Evolutionary conservation across 2,888 invertebrate species (phyloP).

Genomic region (Ectemnius lituratus): DNA sequence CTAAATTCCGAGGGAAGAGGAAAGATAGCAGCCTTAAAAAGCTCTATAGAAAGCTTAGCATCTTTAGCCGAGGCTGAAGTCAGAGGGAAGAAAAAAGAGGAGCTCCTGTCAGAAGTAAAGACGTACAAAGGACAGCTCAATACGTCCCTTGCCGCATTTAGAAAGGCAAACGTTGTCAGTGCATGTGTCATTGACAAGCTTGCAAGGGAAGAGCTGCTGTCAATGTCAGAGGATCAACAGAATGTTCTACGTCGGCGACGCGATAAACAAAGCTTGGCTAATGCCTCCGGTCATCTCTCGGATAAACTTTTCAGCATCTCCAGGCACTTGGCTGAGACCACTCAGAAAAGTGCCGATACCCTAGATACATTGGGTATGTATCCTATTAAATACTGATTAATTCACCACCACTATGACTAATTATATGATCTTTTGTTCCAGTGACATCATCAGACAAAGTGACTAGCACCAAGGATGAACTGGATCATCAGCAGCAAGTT

Average conservation of each 20-base stretch:
- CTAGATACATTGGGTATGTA: constrained; percentile 84
- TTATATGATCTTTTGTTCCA: constrained; percentile 55
- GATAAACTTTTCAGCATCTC: constrained; percentile 92
- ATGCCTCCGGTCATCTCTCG: constrained; percentile 88
- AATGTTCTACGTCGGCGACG: constrained; percentile 84
- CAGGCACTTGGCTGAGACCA: constrained; percentile 91
- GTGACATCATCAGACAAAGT: constrained; percentile 79
- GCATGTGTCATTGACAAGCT: constrained; percentile 89
- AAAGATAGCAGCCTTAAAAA: constrained; percentile 83
- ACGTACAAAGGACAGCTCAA: constrained; percentile 85
- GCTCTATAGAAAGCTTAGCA: constrained; percentile 85
- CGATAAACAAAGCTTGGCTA: constrained; percentile 83
- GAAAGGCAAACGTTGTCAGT: constrained; percentile 88
- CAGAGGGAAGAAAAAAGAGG: constrained; percentile 82
- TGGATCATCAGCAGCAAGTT: constrained; percentile 90
- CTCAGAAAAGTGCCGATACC: constrained; percentile 91
- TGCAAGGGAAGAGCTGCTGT: constrained; percentile 85
- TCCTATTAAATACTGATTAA: constrained; percentile 33
- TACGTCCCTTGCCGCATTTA: constrained; percentile 87
- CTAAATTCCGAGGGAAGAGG: constrained; percentile 87
- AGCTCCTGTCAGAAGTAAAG: constrained; percentile 83
- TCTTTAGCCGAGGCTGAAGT: constrained; percentile 79
- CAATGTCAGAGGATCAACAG: constrained; percentile 80
- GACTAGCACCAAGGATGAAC: constrained; percentile 87
- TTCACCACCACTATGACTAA: background rate